A percentile compares a stretch with the other conserved stretches of the same genome.
phyloP scores from a whole-genome alignment of 2,113 vertebrate species.

The Podarcis cretensis region DNA sequence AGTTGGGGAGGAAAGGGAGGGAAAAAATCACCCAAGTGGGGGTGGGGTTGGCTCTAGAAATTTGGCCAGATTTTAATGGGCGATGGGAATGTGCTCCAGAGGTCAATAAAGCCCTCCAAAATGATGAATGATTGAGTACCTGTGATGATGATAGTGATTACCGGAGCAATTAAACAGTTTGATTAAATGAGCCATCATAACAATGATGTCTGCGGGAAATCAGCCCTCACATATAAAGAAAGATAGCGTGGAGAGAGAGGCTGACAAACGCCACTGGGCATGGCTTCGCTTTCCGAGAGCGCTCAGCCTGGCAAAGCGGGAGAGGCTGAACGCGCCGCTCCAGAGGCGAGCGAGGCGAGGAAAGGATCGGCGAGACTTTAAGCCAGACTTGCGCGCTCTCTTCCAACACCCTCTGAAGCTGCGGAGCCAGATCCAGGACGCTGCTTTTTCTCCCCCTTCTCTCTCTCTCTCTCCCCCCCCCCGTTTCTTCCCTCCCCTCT shows the following conservation, averaged over 20 bases:
- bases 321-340: constrained; percentile 67
- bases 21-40: constrained; percentile 67
- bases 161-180: constrained; percentile 87
- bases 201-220: constrained; percentile 94
- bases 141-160: constrained; percentile 87
- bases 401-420: constrained; percentile 72
- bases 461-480: too few relatives aligned
- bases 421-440: constrained; percentile 26
- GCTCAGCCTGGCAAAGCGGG: constrained; percentile 65
- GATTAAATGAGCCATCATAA: constrained; percentile 94
- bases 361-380: constrained; percentile 73
- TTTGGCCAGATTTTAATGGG: constrained; percentile 78
- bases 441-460: background rate
- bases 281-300: constrained; percentile 78
- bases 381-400: constrained; percentile 51
- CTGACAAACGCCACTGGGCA: constrained; percentile 88
- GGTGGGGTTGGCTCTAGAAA: constrained; percentile 60
- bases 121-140: constrained; percentile 86
- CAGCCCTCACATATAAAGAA: constrained; percentile 83
- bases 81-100: constrained; percentile 81
- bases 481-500: background rate
- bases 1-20: constrained; percentile 63
- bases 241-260: constrained; percentile 78
- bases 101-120: constrained; percentile 90
- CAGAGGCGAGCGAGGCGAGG: constrained; percentile 67